Conservation (phyloP, 2,888 invertebrate genomes). For the Drosophila merina region DNA sequence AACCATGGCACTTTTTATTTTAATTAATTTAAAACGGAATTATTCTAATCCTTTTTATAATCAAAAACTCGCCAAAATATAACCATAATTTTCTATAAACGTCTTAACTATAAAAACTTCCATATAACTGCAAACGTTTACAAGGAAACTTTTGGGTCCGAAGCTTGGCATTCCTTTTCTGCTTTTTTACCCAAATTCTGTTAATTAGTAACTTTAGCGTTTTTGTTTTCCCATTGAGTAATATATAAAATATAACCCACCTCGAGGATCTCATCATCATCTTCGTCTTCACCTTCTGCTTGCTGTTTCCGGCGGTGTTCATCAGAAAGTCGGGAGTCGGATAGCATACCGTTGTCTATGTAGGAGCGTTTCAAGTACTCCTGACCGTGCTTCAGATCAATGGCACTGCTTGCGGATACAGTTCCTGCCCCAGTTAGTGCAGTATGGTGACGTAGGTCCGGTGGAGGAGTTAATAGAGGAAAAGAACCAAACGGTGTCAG, state of each 20-base stretch:
- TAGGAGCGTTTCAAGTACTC: constrained; percentile 85
- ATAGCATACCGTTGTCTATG: constrained; percentile 84
- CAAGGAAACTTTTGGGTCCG: too few relatives aligned
- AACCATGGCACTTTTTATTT: too few relatives aligned
- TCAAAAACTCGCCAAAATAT: too few relatives aligned
- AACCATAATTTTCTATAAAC: too few relatives aligned
- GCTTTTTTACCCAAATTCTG: too few relatives aligned
- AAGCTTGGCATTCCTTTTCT: too few relatives aligned
- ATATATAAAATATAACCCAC: constrained; percentile 32
- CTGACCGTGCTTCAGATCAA: constrained; percentile 88
- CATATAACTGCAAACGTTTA: too few relatives aligned
- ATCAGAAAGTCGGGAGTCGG: constrained; percentile 84
- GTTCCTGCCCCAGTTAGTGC: constrained; percentile 69
- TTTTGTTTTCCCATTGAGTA: too few relatives aligned
- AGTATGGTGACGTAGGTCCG: constrained; percentile 83
- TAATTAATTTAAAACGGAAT: too few relatives aligned
- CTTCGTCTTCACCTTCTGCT: constrained; percentile 77
- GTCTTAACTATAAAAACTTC: too few relatives aligned
- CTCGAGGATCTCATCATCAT: constrained; percentile 81
- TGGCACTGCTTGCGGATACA: constrained; percentile 78
- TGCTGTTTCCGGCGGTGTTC: constrained; percentile 42
- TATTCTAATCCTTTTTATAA: too few relatives aligned
- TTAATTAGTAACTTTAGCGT: too few relatives aligned
- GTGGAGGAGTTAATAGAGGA: constrained; percentile 89
- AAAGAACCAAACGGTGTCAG: constrained; percentile 91